Evolutionary conservation across 1,140 invertebrate genomes (phyloP), one percentile per base, ranked within the genome.

Genomic region (Plectus sambesii): DNA sequence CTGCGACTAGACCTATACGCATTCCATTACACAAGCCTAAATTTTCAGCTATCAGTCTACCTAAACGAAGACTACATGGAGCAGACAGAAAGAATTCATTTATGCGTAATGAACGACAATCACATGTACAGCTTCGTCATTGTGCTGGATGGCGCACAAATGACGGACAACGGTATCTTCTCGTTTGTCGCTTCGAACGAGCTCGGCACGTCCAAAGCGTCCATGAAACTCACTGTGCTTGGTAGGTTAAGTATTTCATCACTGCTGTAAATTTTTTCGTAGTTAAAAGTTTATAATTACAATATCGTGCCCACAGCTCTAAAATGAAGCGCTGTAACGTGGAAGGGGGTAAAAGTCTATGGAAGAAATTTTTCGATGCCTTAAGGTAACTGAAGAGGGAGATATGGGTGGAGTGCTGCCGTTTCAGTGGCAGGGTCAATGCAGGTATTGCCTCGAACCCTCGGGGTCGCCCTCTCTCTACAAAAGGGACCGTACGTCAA

Each of bases 51-150:
- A 22, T 49, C 47, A 3, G 48, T 49, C 29, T 49, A 49, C 27
- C 42, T 25, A 9, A 49, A 49, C 22, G 49, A 39, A 5, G 49
- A 33, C 2, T 49, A 22, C 46, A 51, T 51, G 45, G 49, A 49
- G 12, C 42, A 51, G 15, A 45, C 36, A 30, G 49, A 51, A 5
- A 36, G 20, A 15, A 36, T 51, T 4, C 25, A 29, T 25, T 30
- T 51, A 12, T 47, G 45, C 33, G 46, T 51, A 30, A 46, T 47
- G 12, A 27, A 51, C 23, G 49, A 51, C 27, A 49, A 49, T 17
- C 49, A 25, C 12, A 8, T 49, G 1, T 51, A 47, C 20, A 49
- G 42, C 6, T 35, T 51, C 1, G 41, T 51, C 15, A n/a, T 35
- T 26, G 5, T 51, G 23, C 22, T 27, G n/a, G 22, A 49, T 36